Evolutionary conservation across 2,888 invertebrate species (phyloP), one percentile per base, ranked within the genome.

Genomic region (Elmis aenea): DNA sequence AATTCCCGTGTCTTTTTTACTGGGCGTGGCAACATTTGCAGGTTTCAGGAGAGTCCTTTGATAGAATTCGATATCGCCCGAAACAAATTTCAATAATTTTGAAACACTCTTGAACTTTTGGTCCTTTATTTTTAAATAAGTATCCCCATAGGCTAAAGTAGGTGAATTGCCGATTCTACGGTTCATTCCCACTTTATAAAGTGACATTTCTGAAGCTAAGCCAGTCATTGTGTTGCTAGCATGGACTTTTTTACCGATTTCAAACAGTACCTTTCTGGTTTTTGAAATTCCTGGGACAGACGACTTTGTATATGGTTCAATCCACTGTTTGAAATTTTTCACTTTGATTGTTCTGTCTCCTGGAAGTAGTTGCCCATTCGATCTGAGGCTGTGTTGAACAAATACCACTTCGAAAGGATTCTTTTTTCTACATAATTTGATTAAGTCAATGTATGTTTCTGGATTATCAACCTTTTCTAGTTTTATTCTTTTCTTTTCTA

Each of bases 401-500:
- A 30, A 30, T 21, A 30, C 20, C 4, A 30, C 30, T 10, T 30
- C 13, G 20, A 30, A 30, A 4, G 30, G 28, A 11, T 21, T 27
- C 12, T 26, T 34, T 21, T 34, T 33, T 33, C 34, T 34, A 21
- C 27, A 34, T 5, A 26, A 5, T 13, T 33, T 33, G 33, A 33
- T 33, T 3, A 33, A 20, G n/a, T 33, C 33, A 33, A 33, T 6
- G 26, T 33, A 33, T 15, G 26, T 26, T n/a, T n/a, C n/a, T n/a
- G n/a, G n/a, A 24, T 31, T 31, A 11, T 31, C 31, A 27, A 31
- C 31, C 11, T 22, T 22, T n/a, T 28, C 31, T 6, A 31, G 22
- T 8, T 20, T 25, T 10, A 26, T 4, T n/a, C 23, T 23, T 23
- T 10, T 23, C 10, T 6, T 23, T 10, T 23, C 23, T 5, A 23